Conservation (phyloP, 64 coral and sea anemone species). For the Montipora cactus region DNA sequence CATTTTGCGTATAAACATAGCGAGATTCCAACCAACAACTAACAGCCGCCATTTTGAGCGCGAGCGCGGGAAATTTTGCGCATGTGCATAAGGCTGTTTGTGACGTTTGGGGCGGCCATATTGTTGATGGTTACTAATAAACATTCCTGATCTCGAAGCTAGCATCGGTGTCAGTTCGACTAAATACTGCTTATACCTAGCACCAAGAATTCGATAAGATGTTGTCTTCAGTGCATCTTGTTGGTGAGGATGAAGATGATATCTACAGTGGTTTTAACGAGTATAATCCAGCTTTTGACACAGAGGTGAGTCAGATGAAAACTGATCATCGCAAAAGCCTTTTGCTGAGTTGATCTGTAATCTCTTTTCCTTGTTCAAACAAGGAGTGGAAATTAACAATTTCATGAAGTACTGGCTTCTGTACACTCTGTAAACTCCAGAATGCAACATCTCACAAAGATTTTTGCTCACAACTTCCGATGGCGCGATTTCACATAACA, state of each 20-base stretch:
- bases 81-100: neutral
- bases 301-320: constrained; percentile 72
- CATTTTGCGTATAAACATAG: constrained; percentile 46
- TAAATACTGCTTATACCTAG: too few species aligned
- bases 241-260: constrained; percentile 96
- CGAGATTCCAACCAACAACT: constrained; percentile 64
- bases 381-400: neutral
- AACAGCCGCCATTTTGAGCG: constrained; percentile 84
- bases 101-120: constrained; percentile 55
- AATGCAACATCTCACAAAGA: too few species aligned
- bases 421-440: too few species aligned
- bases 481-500: too few species aligned
- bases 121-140: constrained; percentile 94
- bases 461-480: too few species aligned
- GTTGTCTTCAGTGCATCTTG: constrained; percentile 94
- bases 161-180: too few species aligned
- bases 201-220: constrained; percentile 48
- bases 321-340: neutral
- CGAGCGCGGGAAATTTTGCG: neutral
- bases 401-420: neutral
- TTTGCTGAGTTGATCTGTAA: neutral
- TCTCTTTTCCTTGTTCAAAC: neutral
- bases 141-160: neutral
- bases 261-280: constrained; percentile 98
- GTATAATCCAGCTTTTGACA: constrained; percentile 96